These are phyloP conservation scores for Catharus fuscescens DNA, from an alignment of 2,113 vertebrate species.

Conservation along the genomic window DNA sequence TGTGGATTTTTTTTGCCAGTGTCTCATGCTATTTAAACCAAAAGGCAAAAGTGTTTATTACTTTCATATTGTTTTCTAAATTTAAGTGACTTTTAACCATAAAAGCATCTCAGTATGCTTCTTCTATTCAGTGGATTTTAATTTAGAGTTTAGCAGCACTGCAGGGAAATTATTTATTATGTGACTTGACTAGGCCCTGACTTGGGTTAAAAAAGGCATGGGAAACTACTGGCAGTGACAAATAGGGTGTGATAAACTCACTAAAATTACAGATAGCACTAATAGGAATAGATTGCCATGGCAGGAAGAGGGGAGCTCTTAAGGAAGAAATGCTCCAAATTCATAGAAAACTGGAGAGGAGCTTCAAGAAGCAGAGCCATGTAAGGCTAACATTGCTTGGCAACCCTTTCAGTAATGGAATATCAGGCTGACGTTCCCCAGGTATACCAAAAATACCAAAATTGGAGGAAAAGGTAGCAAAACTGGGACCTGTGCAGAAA, in stretches of 20 bases:
- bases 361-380: not conserved
- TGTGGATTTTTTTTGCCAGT: not conserved
- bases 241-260: not conserved
- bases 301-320: not conserved
- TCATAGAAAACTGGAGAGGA: not conserved
- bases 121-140: not conserved
- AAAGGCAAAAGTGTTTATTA: not conserved
- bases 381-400: not conserved
- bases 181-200: not conserved
- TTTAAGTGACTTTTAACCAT: not conserved
- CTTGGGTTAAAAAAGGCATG: not conserved
- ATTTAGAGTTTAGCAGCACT: not conserved
- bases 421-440: not conserved
- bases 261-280: not conserved
- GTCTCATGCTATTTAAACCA: not conserved
- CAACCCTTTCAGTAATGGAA: not conserved
- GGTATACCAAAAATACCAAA: not conserved
- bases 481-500: not conserved
- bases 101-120: not conserved
- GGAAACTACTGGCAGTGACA: not conserved
- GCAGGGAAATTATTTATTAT: not conserved
- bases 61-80: not conserved
- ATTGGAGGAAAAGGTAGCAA: not conserved
- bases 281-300: not conserved
- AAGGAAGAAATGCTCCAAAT: not conserved